These are phyloP conservation scores for Tarsius wallacei DNA, from an alignment of 2,797 vertebrate species.

Conservation along the genomic window DNA sequence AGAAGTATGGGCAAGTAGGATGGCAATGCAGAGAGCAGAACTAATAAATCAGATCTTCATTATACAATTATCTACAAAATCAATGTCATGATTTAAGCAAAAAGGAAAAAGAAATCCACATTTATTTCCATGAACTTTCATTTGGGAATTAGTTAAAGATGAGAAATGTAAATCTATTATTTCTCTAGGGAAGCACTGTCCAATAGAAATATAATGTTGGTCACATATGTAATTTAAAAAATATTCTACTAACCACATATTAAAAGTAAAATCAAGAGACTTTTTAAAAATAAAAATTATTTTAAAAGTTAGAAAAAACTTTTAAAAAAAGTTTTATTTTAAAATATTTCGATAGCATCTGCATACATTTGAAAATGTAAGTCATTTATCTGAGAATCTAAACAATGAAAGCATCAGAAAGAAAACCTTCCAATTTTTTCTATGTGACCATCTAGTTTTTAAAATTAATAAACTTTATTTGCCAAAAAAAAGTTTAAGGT, in stretches of 20 bases:
- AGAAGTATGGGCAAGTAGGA: neutral
- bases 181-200: neutral
- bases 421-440: neutral
- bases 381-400: neutral
- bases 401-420: neutral
- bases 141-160: neutral
- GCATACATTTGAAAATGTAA: slow-evolving; percentile 6
- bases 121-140: neutral
- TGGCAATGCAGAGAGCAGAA: rapidly evolving
- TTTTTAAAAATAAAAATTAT: neutral
- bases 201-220: neutral
- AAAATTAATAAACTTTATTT: neutral
- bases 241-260: neutral
- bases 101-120: neutral
- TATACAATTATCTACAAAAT: neutral
- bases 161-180: neutral
- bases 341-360: neutral
- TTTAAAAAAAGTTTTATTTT: neutral
- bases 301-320: too few species aligned
- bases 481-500: neutral
- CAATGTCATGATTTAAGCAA: neutral
- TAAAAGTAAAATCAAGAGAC: neutral
- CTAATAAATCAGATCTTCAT: neutral
- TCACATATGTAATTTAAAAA: neutral
- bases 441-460: neutral